Evolutionary conservation across 2,113 vertebrate genomes (phyloP).

Genomic region (Gasterosteus aculeatus): DNA sequence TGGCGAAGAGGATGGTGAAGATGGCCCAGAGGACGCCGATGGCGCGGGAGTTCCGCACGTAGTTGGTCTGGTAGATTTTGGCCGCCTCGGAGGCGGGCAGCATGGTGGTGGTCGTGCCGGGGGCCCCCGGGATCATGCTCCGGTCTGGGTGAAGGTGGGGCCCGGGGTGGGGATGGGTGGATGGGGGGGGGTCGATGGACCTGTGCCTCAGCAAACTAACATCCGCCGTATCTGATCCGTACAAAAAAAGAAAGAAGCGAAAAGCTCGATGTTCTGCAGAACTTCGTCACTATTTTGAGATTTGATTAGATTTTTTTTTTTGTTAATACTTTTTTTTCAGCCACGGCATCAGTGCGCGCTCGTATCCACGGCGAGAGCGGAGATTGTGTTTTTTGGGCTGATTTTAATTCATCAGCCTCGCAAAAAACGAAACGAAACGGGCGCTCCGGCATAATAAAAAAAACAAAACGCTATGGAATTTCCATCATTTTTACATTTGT

Average conservation of each 20-base stretch:
- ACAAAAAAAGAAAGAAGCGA: neutral
- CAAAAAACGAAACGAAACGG: neutral
- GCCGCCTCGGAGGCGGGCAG: conserved; percentile 95
- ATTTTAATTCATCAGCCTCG: conserved; percentile 51
- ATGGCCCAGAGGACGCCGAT: conserved; percentile 99
- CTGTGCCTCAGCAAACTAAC: conserved; percentile 35
- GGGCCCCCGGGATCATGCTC: conserved; percentile 82
- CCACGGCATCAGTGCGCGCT: conserved; percentile 49
- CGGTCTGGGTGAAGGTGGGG: conserved; percentile 8
- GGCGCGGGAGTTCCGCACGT: conserved; percentile 97
- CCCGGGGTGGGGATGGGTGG: too few relatives aligned
- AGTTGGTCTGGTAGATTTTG: conserved; percentile 98
- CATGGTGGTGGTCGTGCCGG: conserved; percentile 85
- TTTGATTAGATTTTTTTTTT: neutral
- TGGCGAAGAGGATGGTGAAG: conserved; percentile 98
- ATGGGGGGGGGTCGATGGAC: neutral
- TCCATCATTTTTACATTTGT: conserved; percentile 26
- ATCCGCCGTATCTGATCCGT: conserved; percentile 33
- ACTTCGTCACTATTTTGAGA: conserved; percentile 20
- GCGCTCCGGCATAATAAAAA: conserved; percentile 7
- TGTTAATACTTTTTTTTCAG: neutral
- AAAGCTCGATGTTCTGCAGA: conserved; percentile 6
- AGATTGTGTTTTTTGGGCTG: conserved; percentile 6
- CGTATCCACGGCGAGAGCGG: conserved; percentile 35
- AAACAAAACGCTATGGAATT: neutral